Evolutionary conservation across 2,797 vertebrate species (phyloP).

Genomic region (Catamblyrhynchus diadema): DNA sequence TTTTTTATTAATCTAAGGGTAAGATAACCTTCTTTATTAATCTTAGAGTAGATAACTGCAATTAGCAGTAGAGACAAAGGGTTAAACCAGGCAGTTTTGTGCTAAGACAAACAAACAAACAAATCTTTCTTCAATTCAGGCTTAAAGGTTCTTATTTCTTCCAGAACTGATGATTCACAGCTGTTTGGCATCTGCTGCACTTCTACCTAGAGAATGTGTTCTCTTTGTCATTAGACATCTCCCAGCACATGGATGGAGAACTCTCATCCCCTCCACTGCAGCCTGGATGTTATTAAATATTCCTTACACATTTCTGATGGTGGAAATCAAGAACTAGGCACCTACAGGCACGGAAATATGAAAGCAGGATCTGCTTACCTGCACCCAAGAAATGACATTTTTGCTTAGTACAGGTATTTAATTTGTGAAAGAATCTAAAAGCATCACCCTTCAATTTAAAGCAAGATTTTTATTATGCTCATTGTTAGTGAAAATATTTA

Average conservation of each 20-base stretch:
- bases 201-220: background rate
- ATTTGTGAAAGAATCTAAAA: background rate
- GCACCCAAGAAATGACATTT: background rate
- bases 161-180: slow-evolving; percentile 34
- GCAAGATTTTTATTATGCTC: background rate
- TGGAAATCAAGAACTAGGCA: background rate
- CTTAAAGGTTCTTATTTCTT: slow-evolving; percentile 11
- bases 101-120: background rate
- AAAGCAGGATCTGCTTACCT: background rate
- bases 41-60: background rate
- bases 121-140: background rate
- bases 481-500: background rate
- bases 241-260: background rate
- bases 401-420: background rate
- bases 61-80: background rate
- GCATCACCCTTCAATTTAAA: background rate
- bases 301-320: background rate
- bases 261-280: background rate
- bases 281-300: accelerated
- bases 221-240: background rate
- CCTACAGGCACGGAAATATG: accelerated
- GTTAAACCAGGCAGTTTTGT: background rate
- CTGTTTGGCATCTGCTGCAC: slow-evolving; percentile 46
- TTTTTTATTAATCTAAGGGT: background rate
- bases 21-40: background rate